Percentiles rank a stretch among this genome's conserved stretches.
Evolutionary conservation across 2,888 invertebrate genomes (phyloP).

Genomic region (Aelia acuminata): DNA sequence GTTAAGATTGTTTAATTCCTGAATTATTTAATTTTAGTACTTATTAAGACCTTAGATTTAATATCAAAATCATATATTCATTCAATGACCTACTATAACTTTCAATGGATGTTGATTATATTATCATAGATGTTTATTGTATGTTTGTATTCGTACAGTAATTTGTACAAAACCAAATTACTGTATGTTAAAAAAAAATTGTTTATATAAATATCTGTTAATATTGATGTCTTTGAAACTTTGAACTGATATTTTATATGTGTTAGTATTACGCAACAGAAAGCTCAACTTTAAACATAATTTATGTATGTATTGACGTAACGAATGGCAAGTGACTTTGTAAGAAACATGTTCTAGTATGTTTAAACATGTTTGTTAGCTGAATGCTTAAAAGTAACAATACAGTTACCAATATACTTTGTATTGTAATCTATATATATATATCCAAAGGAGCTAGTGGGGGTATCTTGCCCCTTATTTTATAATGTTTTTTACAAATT

Average conservation of each 20-base stretch:
- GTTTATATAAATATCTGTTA: neutral
- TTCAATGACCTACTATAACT: too few species aligned
- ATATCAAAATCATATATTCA: too few species aligned
- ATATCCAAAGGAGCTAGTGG: neutral
- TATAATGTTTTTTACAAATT: constrained; percentile 23
- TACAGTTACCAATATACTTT: neutral
- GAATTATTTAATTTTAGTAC: too few species aligned
- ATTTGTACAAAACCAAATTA: too few species aligned
- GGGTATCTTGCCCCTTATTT: neutral
- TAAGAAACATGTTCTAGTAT: neutral
- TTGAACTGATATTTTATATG: constrained; percentile 10
- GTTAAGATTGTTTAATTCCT: too few species aligned
- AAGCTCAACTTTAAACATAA: neutral
- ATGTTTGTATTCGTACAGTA: too few species aligned
- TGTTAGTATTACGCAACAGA: neutral
- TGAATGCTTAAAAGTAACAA: neutral
- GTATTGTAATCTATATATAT: neutral
- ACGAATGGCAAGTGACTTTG: neutral
- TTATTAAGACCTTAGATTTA: too few species aligned
- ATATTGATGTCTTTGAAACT: neutral
- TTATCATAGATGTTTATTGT: too few species aligned
- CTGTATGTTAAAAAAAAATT: neutral
- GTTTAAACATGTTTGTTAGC: too few species aligned
- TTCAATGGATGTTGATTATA: too few species aligned
- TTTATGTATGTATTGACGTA: neutral